Evolutionary conservation across 2,888 invertebrate species (phyloP).

Genomic region (Heteromyza rotundicornis): DNA sequence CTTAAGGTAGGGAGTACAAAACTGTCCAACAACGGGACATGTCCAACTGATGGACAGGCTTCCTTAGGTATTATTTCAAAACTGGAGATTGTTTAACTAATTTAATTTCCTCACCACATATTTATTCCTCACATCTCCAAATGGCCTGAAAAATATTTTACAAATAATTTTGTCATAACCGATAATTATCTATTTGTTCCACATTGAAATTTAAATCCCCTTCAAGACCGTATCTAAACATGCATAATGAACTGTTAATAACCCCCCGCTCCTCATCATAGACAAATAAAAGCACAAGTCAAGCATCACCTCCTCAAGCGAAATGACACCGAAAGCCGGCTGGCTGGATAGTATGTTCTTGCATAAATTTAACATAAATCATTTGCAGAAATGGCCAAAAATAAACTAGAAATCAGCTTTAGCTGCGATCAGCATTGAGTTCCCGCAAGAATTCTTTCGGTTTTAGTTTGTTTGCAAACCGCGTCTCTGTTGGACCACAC

Average conservation of each 20-base stretch:
- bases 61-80: no score
- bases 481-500: slow-evolving; percentile 15
- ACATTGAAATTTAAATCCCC: no score
- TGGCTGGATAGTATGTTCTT: slow-evolving; percentile 18
- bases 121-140: no score
- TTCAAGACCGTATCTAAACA: no score
- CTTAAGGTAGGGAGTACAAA: no score
- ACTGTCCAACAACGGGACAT: no score
- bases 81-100: no score
- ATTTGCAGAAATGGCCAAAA: slow-evolving; percentile 10
- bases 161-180: no score
- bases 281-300: not conserved
- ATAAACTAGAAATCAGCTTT: slow-evolving; percentile 6
- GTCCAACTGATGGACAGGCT: no score
- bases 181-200: no score
- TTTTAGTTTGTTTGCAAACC: slow-evolving; percentile 34
- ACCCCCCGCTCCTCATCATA: not conserved
- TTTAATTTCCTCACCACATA: no score
- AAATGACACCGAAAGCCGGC: not conserved
- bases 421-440: slow-evolving; percentile 25
- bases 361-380: slow-evolving; percentile 47
- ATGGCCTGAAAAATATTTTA: no score
- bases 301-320: slow-evolving; percentile 1
- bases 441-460: slow-evolving; percentile 22
- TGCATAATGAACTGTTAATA: not conserved